Conservation (phyloP, 2,888 invertebrate genomes). For the Ochropleura leucogaster region DNA sequence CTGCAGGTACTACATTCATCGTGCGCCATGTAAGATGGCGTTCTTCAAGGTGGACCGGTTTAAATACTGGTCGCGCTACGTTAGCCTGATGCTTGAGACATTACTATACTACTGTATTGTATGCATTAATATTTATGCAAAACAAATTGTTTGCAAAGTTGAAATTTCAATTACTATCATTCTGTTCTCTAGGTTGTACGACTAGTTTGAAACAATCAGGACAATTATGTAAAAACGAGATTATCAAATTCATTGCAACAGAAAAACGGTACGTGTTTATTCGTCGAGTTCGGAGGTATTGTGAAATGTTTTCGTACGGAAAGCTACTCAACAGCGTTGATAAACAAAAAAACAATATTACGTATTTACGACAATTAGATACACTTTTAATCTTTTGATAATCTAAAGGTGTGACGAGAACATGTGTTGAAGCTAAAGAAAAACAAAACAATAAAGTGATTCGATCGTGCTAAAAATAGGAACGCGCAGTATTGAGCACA, state of each 20-base stretch:
- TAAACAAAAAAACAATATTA: constrained; percentile 34
- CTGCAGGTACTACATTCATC: constrained; percentile 77
- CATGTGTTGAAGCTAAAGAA: constrained; percentile 46
- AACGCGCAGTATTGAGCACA: constrained; percentile 10
- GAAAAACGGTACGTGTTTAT: constrained; percentile 68
- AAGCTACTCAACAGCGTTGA: constrained; percentile 50
- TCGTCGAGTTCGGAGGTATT: constrained; percentile 58
- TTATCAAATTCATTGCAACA: constrained; percentile 69
- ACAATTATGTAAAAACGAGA: constrained; percentile 64
- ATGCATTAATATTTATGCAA: constrained; percentile 55
- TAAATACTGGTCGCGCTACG: constrained; percentile 75
- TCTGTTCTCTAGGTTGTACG: constrained; percentile 20
- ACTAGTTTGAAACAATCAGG: constrained; percentile 43
- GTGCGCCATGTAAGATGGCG: constrained; percentile 75
- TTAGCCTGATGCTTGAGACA: constrained; percentile 72
- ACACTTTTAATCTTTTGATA: constrained; percentile 45
- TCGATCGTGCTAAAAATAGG: constrained; percentile 45
- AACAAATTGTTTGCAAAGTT: constrained; percentile 53
- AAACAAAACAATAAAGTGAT: constrained; percentile 52
- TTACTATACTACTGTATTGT: constrained; percentile 63
- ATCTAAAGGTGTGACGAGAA: constrained; percentile 20
- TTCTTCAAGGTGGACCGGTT: constrained; percentile 84
- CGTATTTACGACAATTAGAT: constrained; percentile 37
- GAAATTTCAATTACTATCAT: constrained; percentile 36
- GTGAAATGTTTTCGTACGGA: constrained; percentile 66